Evolutionary conservation across 2,888 invertebrate species (phyloP).

Genomic region (Melanchra persicariae): DNA sequence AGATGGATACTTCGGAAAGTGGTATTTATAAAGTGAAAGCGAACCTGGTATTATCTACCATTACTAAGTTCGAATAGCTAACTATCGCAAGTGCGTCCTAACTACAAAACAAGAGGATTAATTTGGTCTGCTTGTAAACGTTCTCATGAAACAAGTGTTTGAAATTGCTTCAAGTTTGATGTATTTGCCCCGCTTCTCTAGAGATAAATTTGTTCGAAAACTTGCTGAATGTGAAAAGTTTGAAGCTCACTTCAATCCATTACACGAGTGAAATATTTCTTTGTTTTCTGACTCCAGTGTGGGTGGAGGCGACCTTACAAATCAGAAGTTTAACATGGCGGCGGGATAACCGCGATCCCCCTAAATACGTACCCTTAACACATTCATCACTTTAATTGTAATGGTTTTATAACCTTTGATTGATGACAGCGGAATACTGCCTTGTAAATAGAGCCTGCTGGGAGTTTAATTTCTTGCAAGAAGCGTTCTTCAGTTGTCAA

Average conservation of each 20-base stretch:
- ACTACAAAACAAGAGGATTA: conserved; percentile 68
- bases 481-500: conserved; percentile 48
- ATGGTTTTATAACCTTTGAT: conserved; percentile 72
- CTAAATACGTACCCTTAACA: conserved; percentile 67
- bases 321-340: conserved; percentile 83
- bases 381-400: conserved; percentile 70
- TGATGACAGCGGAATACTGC: conserved; percentile 64
- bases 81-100: conserved; percentile 48
- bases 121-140: conserved; percentile 83
- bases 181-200: conserved; percentile 87
- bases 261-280: conserved; percentile 90
- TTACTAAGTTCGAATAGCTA: conserved; percentile 34
- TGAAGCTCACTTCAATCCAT: conserved; percentile 90
- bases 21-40: conserved; percentile 32
- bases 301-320: conserved; percentile 82
- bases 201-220: conserved; percentile 90
- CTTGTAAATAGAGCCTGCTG: conserved; percentile 37
- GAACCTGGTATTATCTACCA: conserved; percentile 29
- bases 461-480: conserved; percentile 55
- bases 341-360: conserved; percentile 48
- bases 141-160: conserved; percentile 87
- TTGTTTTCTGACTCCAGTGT: conserved; percentile 87
- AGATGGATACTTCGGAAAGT: conserved; percentile 35
- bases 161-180: conserved; percentile 89
- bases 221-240: conserved; percentile 90